These are phyloP conservation scores for Amblyopsis hoosieri DNA, from an alignment of 2,797 vertebrate genomes.

Conservation along the genomic window DNA sequence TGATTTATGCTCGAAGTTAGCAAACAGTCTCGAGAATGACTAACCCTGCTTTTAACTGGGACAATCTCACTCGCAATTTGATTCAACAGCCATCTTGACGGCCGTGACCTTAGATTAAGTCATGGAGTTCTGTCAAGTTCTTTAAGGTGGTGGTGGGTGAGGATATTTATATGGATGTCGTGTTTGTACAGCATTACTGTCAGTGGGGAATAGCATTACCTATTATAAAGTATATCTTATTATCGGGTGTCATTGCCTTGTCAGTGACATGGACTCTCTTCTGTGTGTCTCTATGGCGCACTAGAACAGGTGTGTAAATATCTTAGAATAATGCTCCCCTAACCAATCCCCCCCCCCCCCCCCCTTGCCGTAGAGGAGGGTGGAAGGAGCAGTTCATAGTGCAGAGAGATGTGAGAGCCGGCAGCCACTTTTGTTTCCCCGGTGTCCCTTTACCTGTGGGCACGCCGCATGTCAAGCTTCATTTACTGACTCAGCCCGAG, in stretches of 20 bases:
- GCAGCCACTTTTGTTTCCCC: conserved; percentile 26
- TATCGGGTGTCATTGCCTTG: conserved; percentile 18
- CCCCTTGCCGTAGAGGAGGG: conserved; percentile 16
- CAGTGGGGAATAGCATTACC: conserved; percentile 28
- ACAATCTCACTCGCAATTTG: conserved; percentile 7
- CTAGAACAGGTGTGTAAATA: conserved; percentile 70
- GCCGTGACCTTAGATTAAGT: conserved; percentile 1
- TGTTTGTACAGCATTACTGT: conserved; percentile 7
- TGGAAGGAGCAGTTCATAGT: conserved; percentile 23
- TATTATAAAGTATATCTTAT: conserved; percentile 18
- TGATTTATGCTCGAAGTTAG: too few relatives aligned
- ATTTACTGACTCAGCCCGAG: conserved; percentile 39
- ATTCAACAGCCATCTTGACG: neutral
- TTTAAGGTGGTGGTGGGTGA: neutral
- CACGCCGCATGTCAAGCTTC: conserved; percentile 56
- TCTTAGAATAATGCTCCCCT: conserved; percentile 46
- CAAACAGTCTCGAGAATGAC: too few relatives aligned
- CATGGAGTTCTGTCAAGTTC: neutral
- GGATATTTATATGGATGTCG: conserved; percentile 33
- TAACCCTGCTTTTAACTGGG: neutral
- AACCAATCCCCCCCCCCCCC: neutral
- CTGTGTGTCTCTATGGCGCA: conserved; percentile 34
- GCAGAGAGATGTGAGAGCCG: conserved; percentile 50
- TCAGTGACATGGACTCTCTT: conserved; percentile 21
- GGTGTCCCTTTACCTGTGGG: conserved; percentile 45